Conservation (phyloP, 2,797 vertebrate species). For the Leptodactylus fallax region DNA sequence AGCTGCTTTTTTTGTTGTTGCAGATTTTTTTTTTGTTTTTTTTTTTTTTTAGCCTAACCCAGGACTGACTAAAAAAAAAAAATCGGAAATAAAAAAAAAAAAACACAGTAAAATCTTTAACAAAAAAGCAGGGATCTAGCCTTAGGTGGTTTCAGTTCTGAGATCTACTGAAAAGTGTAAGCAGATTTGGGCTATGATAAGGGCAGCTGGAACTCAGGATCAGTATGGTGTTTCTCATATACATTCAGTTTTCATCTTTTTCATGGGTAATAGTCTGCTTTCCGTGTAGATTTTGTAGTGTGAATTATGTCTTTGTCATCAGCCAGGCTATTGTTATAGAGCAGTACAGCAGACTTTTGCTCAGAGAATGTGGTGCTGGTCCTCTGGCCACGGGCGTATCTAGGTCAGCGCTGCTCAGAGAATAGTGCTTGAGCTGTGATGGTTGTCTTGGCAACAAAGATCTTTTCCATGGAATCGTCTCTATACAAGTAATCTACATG, state of each 20-base stretch:
- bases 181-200: no score
- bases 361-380: neutral
- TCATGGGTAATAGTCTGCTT: neutral
- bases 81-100: no score
- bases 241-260: neutral
- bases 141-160: no score
- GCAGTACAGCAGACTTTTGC: neutral
- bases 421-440: conserved; percentile 21
- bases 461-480: conserved; percentile 9
- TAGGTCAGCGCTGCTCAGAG: conserved; percentile 42
- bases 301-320: neutral
- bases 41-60: no score
- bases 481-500: conserved; percentile 6
- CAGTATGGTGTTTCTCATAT: neutral
- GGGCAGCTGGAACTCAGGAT: no score
- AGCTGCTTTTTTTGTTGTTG: no score
- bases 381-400: neutral
- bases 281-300: neutral
- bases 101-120: no score
- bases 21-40: no score
- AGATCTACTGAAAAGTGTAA: no score
- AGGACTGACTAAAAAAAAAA: no score
- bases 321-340: neutral
- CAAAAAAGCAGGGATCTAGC: no score
- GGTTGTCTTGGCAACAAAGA: conserved; percentile 54